Conservation (phyloP, 2,888 invertebrate species). For the Brachynemurus nebulosus region DNA sequence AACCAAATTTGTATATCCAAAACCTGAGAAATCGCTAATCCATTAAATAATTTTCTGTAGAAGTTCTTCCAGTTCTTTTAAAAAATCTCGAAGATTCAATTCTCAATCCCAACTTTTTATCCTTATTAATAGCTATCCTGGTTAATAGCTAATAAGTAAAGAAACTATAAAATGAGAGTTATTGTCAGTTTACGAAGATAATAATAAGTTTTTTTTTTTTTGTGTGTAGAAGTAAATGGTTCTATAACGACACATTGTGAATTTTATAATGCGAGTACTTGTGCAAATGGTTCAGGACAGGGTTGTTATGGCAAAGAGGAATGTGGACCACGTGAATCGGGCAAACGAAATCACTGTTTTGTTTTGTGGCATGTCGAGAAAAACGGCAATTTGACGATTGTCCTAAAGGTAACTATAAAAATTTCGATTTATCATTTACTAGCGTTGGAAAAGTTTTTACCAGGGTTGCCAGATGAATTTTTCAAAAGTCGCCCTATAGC, state of each 20-base stretch:
- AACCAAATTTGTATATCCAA: too few species aligned
- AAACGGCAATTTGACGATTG: slow-evolving; percentile 38
- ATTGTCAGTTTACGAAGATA: background rate
- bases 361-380: slow-evolving; percentile 64
- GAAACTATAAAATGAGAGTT: background rate
- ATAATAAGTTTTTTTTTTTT: background rate
- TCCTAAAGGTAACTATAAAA: slow-evolving; percentile 27
- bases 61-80: background rate
- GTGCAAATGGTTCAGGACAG: slow-evolving; percentile 30
- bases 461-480: too few species aligned
- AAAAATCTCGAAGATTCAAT: background rate
- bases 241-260: slow-evolving; percentile 47
- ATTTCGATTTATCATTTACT: too few species aligned
- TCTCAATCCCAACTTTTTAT: too few species aligned
- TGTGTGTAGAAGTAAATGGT: background rate
- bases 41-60: too few species aligned
- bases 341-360: slow-evolving; percentile 70
- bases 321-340: slow-evolving; percentile 51
- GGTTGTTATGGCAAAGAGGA: slow-evolving; percentile 41
- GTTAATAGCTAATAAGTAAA: too few species aligned
- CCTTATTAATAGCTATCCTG: too few species aligned
- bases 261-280: slow-evolving; percentile 48
- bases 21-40: too few species aligned
- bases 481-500: too few species aligned
- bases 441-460: too few species aligned